Evolutionary conservation across 2,113 vertebrate genomes (phyloP).

Genomic region (Sinocyclocheilus maitianheensis): DNA sequence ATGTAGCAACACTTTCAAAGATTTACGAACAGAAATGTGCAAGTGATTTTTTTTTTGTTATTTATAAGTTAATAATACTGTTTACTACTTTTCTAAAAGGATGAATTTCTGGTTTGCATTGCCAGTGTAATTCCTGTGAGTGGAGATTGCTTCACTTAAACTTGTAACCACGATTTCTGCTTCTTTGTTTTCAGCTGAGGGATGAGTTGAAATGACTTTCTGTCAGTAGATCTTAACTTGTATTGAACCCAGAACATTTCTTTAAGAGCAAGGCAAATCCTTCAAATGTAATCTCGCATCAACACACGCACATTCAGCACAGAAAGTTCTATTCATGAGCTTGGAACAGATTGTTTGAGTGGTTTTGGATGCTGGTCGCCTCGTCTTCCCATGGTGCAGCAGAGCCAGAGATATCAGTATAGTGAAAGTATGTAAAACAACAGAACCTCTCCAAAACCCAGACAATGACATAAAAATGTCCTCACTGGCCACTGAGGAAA

Average conservation of each 20-base stretch:
- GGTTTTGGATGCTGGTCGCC: slow-evolving; percentile 18
- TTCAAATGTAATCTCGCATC: slow-evolving; percentile 11
- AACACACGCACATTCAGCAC: slow-evolving; percentile 26
- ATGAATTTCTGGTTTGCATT: neutral
- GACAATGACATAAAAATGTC: slow-evolving; percentile 50
- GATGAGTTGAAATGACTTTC: neutral
- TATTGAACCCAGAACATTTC: neutral
- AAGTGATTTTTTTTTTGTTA: neutral
- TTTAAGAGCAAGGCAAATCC: slow-evolving; percentile 2
- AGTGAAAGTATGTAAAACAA: slow-evolving; percentile 35
- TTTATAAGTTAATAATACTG: neutral
- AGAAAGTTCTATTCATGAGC: slow-evolving; percentile 19
- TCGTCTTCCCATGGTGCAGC: slow-evolving; percentile 16
- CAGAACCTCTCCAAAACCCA: slow-evolving; percentile 34
- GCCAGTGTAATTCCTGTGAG: neutral
- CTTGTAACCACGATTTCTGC: neutral
- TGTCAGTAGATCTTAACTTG: neutral
- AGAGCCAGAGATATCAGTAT: slow-evolving; percentile 38
- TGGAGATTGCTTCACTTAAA: slow-evolving; percentile 5
- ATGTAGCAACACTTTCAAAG: neutral
- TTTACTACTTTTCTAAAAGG: neutral
- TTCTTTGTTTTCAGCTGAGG: slow-evolving; percentile 8
- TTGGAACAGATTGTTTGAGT: slow-evolving; percentile 39
- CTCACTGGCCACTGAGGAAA: slow-evolving; percentile 45
- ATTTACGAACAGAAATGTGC: neutral